Evolutionary conservation across 2,888 invertebrate species (phyloP), one percentile per base, ranked within the genome.

Genomic region (Acanthococcus lagerstroemiae): DNA sequence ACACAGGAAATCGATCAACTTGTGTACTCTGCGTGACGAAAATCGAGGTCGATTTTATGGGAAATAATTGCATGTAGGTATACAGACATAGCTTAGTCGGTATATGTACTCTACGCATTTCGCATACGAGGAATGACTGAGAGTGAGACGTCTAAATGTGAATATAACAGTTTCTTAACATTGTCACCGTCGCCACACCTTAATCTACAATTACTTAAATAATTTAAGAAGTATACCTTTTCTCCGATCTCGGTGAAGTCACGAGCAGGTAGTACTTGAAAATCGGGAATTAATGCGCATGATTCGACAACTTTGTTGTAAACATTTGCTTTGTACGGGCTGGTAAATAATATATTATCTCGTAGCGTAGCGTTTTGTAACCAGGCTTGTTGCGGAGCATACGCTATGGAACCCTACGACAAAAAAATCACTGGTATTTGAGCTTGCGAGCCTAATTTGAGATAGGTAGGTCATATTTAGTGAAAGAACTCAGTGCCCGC

Each of bases 221-320:
- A 50, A 19, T 46, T 37, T 17, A 4, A 3, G 12, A 60, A 46
- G 60, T n/a, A 25, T 45, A 71, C 72, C 67, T 96, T 97, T 78
- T 99, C 97, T 68, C 99, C 99, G 71, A 99, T 97, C 80, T 99
- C 97, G 0, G 97, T 99, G 74, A 84, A 83, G 79, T 99, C 97
- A 0, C 96, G 95, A 15, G 88, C 95, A 0, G 92, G 90, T 45
- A 99, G 77, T 78, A 96, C 93, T 55, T 91, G 89, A 72, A 99
- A 84, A 79, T 99, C 97, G 0, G 91, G 84, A 71, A 83, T 84
- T 65, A 99, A 80, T 1, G 95, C 95, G 76, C 96, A 97, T 0
- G 92, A 88, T 69, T 89, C 87, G 45, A 99, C 82, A 1, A 95
- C 86, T 66, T 83, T 82, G 70, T 88, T 81, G 75, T 96, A 96